These are phyloP conservation scores for Natator depressus DNA, from an alignment of 2,113 vertebrate genomes.

Conservation along the genomic window DNA sequence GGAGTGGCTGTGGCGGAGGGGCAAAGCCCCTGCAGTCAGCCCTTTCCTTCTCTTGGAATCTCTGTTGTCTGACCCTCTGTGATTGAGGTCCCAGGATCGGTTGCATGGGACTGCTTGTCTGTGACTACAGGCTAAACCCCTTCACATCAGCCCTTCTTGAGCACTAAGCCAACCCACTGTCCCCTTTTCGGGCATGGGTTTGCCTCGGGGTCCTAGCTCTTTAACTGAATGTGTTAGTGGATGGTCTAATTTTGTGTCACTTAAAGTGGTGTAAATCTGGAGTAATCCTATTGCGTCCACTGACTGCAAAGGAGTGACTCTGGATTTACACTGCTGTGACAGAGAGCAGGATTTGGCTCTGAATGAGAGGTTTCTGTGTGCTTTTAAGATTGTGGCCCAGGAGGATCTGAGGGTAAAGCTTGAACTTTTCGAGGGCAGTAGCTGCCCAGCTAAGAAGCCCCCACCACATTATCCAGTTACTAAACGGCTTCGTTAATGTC, in stretches of 20 bases:
- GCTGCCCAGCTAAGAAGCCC: neutral
- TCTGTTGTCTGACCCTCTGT: neutral
- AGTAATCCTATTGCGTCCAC: too few species aligned
- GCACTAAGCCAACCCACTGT: neutral
- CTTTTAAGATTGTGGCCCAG: neutral
- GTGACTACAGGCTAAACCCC: neutral
- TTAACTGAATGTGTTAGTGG: neutral
- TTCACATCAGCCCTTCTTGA: neutral
- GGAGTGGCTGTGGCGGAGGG: rapidly evolving
- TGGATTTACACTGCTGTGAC: neutral
- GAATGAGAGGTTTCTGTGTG: neutral
- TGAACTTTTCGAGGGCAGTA: neutral
- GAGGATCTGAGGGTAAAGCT: neutral
- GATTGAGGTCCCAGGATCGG: neutral
- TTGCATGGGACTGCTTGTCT: neutral
- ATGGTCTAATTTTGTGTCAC: neutral
- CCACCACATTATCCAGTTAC: neutral
- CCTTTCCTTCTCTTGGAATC: neutral
- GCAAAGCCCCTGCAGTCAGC: neutral
- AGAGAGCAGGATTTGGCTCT: neutral
- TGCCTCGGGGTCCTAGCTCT: neutral
- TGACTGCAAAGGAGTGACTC: neutral
- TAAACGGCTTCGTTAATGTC: rapidly evolving
- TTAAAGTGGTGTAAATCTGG: rapidly evolving
- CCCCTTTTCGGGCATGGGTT: neutral